A percentile compares a stretch with the other conserved stretches of the same genome.
phyloP scores from a whole-genome alignment of 2,888 invertebrate species.

The Poecilobothrus nobilitatus region DNA sequence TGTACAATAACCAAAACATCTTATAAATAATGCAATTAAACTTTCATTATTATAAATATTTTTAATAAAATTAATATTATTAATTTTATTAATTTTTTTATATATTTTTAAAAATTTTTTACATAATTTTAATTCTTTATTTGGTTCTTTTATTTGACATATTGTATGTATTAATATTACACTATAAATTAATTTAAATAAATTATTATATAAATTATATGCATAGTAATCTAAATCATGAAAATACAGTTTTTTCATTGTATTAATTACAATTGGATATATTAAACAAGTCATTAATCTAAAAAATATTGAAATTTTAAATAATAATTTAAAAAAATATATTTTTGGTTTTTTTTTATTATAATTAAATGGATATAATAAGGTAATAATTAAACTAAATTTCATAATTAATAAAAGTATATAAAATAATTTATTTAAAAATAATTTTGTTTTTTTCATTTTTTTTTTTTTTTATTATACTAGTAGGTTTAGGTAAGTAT shows the following conservation, averaged over 20 bases:
- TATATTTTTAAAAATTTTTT: not conserved
- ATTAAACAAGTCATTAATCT: not conserved
- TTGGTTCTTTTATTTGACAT: not conserved
- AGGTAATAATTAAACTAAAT: not conserved
- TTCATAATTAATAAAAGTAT: not conserved
- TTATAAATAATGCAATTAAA: not conserved
- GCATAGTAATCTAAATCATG: not conserved
- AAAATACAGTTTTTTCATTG: not conserved
- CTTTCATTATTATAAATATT: not conserved
- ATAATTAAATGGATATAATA: not conserved
- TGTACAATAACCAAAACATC: not conserved
- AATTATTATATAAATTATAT: too few species aligned
- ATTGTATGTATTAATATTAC: not conserved
- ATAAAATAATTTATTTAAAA: not conserved
- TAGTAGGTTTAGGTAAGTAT: too few species aligned
- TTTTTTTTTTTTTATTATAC: too few species aligned
- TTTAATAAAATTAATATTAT: not conserved
- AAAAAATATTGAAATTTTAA: not conserved
- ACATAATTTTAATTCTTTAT: not conserved
- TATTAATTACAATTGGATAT: not conserved
- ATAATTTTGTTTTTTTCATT: not conserved
- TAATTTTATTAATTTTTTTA: not conserved
- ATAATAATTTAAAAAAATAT: not conserved
- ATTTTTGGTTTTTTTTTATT: not conserved
- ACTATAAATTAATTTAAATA: not conserved